phyloP scores from a whole-genome alignment of 2,113 vertebrate genomes.

The Columba janthina region DNA sequence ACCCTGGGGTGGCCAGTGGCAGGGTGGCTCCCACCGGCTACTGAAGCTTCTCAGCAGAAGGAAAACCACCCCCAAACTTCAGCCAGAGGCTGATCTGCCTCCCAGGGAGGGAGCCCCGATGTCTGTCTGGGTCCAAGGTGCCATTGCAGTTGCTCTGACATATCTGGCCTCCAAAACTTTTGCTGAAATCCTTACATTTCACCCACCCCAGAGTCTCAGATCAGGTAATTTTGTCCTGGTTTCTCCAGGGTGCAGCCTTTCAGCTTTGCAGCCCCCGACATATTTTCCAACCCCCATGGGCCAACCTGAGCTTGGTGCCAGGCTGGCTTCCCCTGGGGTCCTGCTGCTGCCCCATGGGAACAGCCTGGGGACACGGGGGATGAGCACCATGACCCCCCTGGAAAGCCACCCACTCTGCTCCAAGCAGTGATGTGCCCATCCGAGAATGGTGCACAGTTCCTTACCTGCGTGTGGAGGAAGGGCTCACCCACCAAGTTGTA shows the following conservation, averaged over 20 bases:
- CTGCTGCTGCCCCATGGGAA: neutral
- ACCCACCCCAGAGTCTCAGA: neutral
- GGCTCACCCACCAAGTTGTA: slow-evolving; percentile 44
- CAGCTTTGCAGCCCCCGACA: neutral
- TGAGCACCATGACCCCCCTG: neutral
- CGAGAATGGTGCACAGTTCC: neutral
- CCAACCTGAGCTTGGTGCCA: neutral
- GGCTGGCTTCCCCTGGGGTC: neutral
- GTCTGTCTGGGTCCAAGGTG: neutral
- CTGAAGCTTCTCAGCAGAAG: neutral
- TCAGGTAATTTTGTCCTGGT: neutral
- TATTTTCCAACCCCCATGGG: neutral
- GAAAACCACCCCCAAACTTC: slow-evolving; percentile 21
- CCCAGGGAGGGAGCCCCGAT: neutral
- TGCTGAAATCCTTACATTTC: neutral
- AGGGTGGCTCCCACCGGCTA: neutral
- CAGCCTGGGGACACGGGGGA: neutral
- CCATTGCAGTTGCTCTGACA: neutral
- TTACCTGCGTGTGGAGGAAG: slow-evolving; percentile 25
- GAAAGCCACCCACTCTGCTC: neutral
- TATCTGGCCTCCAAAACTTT: slow-evolving; percentile 23
- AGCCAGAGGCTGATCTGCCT: neutral
- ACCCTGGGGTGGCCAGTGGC: neutral
- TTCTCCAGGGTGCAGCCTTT: neutral
- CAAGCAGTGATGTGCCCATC: neutral